Conservation (phyloP, 2,113 vertebrate genomes). For the Danionella cerebrum region DNA sequence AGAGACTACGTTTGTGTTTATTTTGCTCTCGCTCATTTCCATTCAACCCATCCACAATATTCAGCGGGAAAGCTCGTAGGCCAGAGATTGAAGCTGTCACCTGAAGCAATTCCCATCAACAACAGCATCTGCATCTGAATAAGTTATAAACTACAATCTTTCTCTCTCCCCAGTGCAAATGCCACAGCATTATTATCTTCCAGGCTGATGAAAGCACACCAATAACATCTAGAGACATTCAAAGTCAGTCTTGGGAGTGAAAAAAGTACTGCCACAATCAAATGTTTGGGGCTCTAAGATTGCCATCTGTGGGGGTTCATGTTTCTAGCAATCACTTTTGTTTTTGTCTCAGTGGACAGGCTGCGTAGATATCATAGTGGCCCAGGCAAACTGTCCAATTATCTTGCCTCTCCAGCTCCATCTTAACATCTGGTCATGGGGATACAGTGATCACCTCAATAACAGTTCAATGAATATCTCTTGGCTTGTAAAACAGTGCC, state of each 20-base stretch:
- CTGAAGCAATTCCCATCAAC: background rate
- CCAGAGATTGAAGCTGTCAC: background rate
- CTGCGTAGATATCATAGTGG: too few relatives aligned
- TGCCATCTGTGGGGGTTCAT: too few relatives aligned
- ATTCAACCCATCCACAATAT: background rate
- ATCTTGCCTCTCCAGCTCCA: too few relatives aligned
- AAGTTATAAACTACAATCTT: background rate
- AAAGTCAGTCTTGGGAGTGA: background rate
- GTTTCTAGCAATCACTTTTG: too few relatives aligned
- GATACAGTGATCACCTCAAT: too few relatives aligned
- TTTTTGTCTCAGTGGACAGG: too few relatives aligned
- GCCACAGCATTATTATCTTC: background rate
- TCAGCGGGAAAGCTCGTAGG: background rate
- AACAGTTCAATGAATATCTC: too few relatives aligned
- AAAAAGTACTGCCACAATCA: background rate
- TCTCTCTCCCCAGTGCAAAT: background rate
- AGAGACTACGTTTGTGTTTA: background rate
- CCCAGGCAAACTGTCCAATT: too few relatives aligned
- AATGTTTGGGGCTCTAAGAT: too few relatives aligned
- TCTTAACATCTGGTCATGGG: too few relatives aligned
- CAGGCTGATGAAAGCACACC: background rate
- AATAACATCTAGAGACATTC: background rate
- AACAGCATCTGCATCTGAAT: background rate
- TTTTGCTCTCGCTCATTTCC: conserved; percentile 3
- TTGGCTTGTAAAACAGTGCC: too few relatives aligned